A percentile compares a stretch with the other conserved stretches of the same genome.
phyloP scores from a whole-genome alignment of 2,888 invertebrate species.

The Digitonthophagus gazella region DNA sequence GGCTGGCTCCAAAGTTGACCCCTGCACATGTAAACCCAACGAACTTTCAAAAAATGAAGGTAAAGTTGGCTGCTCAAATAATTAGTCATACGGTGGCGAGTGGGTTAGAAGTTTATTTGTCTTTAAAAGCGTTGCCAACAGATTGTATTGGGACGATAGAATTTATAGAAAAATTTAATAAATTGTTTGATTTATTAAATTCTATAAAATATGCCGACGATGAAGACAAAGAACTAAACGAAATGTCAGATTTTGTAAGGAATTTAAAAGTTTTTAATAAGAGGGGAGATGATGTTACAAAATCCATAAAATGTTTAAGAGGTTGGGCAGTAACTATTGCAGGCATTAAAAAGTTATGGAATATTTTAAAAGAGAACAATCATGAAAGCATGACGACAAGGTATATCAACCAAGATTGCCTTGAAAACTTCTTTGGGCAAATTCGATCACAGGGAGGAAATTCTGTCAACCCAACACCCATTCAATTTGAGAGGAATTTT shows the following conservation, averaged over 20 bases:
- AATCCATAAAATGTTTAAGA: background rate
- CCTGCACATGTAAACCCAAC: conserved; percentile 3
- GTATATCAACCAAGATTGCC: too few relatives aligned
- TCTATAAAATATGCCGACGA: background rate
- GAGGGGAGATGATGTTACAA: background rate
- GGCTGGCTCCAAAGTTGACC: background rate
- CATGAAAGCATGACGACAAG: too few relatives aligned
- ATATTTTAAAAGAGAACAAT: too few relatives aligned
- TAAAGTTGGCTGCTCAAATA: background rate
- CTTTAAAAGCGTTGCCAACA: background rate
- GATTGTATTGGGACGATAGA: background rate
- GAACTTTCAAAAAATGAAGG: background rate
- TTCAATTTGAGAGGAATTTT: too few relatives aligned
- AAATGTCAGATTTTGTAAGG: too few relatives aligned
- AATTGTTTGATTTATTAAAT: background rate
- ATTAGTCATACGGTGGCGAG: conserved; percentile 1
- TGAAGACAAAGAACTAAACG: too few relatives aligned
- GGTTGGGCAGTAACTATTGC: too few relatives aligned
- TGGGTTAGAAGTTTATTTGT: background rate
- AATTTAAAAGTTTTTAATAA: background rate
- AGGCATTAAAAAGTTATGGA: too few relatives aligned
- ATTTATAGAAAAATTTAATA: background rate
- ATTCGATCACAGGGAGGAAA: too few relatives aligned
- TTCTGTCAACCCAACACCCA: too few relatives aligned
- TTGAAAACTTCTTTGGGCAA: too few relatives aligned